Evolutionary conservation across 2,113 vertebrate genomes (phyloP).

Genomic region (Hyperopisus bebe): DNA sequence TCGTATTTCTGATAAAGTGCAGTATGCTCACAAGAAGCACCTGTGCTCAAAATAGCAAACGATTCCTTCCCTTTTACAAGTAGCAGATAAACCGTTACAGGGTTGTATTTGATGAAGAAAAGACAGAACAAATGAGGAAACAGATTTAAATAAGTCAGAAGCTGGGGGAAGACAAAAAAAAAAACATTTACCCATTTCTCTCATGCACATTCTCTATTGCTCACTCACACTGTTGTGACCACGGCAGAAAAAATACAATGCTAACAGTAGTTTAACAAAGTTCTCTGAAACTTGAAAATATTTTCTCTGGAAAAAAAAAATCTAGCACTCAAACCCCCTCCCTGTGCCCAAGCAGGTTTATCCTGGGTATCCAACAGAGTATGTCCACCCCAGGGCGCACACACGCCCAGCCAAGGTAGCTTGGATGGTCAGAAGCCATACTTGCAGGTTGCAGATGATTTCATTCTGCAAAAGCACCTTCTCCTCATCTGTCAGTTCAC

Average conservation of each 20-base stretch:
- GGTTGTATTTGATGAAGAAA: background rate
- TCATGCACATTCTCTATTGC: background rate
- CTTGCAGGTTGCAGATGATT: slow-evolving; percentile 21
- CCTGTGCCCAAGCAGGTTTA: background rate
- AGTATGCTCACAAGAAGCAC: background rate
- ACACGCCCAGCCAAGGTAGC: background rate
- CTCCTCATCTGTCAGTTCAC: slow-evolving; percentile 18
- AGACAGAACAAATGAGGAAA: background rate
- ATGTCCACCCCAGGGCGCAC: background rate
- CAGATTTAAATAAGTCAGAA: background rate
- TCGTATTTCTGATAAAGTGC: background rate
- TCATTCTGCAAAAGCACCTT: slow-evolving; percentile 21
- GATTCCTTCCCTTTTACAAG: background rate
- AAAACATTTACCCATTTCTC: background rate
- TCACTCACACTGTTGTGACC: background rate
- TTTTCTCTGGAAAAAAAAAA: background rate
- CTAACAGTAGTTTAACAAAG: background rate
- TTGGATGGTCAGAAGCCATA: background rate
- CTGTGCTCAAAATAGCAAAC: background rate
- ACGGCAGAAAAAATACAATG: background rate
- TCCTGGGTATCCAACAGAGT: background rate
- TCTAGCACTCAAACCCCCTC: background rate
- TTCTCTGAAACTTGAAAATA: background rate
- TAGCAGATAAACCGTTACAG: background rate
- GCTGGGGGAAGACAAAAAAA: background rate